phyloP scores from a whole-genome alignment of 2,888 invertebrate species.

The Salpingus planirostris region DNA sequence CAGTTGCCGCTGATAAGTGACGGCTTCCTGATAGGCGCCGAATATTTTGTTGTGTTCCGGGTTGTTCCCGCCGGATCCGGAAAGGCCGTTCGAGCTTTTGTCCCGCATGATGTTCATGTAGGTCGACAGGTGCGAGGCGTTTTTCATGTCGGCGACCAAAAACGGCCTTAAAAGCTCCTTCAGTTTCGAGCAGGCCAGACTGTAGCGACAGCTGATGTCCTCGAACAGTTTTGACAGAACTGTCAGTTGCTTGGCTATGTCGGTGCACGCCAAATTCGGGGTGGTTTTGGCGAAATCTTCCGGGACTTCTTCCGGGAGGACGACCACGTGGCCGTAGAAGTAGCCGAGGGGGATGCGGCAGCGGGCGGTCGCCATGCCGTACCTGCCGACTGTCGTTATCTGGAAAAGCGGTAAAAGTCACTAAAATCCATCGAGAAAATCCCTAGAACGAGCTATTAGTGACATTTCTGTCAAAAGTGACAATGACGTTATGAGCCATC shows the following conservation, averaged over 20 bases:
- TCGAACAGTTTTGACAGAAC: slow-evolving; percentile 63
- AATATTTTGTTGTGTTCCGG: slow-evolving; percentile 45
- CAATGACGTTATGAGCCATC: too few species aligned
- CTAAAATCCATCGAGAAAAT: too few species aligned
- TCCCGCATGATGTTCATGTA: slow-evolving; percentile 54
- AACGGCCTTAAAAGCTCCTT: slow-evolving; percentile 71
- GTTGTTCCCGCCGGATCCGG: too few species aligned
- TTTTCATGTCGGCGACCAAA: slow-evolving; percentile 69
- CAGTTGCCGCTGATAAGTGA: slow-evolving; percentile 80
- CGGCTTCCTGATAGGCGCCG: slow-evolving; percentile 62
- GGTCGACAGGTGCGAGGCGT: slow-evolving; percentile 74
- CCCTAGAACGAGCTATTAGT: too few species aligned
- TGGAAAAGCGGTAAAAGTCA: slow-evolving; percentile 36
- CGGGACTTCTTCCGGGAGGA: slow-evolving; percentile 51
- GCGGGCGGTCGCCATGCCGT: slow-evolving; percentile 83
- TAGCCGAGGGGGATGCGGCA: slow-evolving; percentile 88
- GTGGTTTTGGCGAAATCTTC: slow-evolving; percentile 36
- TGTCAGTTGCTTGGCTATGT: slow-evolving; percentile 51
- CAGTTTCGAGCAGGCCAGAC: slow-evolving; percentile 76
- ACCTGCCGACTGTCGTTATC: slow-evolving; percentile 86
- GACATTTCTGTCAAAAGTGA: too few species aligned
- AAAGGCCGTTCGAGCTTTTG: slow-evolving; percentile 22
- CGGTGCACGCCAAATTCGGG: slow-evolving; percentile 30
- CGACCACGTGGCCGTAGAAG: slow-evolving; percentile 84
- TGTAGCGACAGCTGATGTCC: slow-evolving; percentile 72